Percentiles rank a stretch among this genome's conserved stretches.
Conservation (phyloP, 2,113 vertebrate genomes). For the Prunella himalayana region DNA sequence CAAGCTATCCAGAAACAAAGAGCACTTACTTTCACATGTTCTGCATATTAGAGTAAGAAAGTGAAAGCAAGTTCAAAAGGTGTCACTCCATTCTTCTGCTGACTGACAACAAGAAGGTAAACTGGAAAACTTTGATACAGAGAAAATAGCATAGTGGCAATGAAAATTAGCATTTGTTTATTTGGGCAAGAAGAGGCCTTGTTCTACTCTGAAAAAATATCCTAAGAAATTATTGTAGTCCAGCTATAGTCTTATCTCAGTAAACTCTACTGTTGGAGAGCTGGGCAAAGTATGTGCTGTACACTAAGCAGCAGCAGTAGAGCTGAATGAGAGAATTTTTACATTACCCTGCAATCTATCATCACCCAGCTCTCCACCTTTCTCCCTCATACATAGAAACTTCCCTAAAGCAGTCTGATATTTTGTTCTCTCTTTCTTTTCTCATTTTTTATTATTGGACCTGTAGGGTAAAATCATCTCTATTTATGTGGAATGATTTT, state of each 20-base stretch:
- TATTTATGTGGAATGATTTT: neutral
- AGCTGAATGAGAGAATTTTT: neutral
- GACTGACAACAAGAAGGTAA: neutral
- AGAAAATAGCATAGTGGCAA: neutral
- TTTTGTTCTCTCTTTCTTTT: neutral
- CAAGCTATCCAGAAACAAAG: neutral
- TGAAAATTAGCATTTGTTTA: neutral
- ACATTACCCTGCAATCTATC: neutral
- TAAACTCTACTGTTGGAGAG: neutral
- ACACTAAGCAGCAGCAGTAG: neutral
- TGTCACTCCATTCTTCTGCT: neutral
- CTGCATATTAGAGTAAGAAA: neutral
- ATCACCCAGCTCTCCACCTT: neutral
- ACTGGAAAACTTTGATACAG: neutral
- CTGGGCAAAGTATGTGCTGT: rapidly evolving
- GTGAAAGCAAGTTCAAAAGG: neutral
- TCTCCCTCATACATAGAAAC: neutral
- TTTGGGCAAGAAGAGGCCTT: neutral
- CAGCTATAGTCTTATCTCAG: neutral
- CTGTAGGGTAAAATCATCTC: neutral
- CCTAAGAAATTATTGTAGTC: neutral
- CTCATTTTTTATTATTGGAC: neutral
- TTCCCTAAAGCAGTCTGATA: neutral
- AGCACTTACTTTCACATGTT: neutral
- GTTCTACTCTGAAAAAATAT: neutral